phyloP scores from a whole-genome alignment of 2,113 vertebrate genomes.

The Semnornis frantzii region DNA sequence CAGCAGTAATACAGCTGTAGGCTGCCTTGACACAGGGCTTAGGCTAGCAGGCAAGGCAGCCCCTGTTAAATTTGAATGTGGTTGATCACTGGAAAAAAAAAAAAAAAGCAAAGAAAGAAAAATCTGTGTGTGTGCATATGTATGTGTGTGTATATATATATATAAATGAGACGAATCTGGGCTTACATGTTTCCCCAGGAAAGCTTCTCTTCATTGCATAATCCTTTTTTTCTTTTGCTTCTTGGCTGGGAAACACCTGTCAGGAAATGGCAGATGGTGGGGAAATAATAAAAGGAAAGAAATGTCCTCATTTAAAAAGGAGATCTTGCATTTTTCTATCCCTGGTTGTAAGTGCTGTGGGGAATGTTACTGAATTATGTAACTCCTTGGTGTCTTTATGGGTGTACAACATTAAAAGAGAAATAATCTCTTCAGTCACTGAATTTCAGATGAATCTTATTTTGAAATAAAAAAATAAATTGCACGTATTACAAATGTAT shows the following conservation, averaged over 20 bases:
- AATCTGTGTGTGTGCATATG: too few relatives aligned
- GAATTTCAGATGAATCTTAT: not conserved
- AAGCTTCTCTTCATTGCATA: conserved; percentile 52
- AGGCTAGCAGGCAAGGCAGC: not conserved
- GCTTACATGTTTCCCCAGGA: not conserved
- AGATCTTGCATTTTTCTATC: conserved; percentile 42
- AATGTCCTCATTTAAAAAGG: conserved; percentile 41
- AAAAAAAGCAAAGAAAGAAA: too few relatives aligned
- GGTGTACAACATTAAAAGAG: not conserved
- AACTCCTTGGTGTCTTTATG: conserved; percentile 31
- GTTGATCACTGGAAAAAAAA: fast-evolving
- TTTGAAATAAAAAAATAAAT: not conserved
- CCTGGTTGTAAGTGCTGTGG: conserved; percentile 8
- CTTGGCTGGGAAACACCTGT: conserved; percentile 44
- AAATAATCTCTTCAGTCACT: not conserved
- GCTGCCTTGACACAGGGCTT: not conserved
- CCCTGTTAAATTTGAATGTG: not conserved
- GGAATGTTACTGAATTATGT: conserved; percentile 9
- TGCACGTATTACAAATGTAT: not conserved
- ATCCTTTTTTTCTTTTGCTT: conserved; percentile 38
- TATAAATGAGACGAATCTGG: not conserved
- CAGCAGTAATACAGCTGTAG: not conserved
- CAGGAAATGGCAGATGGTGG: conserved; percentile 57
- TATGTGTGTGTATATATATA: too few relatives aligned
- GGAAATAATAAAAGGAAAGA: conserved; percentile 52